Percentiles rank a stretch among this genome's conserved stretches.
Evolutionary conservation across 2,888 invertebrate species (phyloP).

Genomic region (Agrotis exclamationis): DNA sequence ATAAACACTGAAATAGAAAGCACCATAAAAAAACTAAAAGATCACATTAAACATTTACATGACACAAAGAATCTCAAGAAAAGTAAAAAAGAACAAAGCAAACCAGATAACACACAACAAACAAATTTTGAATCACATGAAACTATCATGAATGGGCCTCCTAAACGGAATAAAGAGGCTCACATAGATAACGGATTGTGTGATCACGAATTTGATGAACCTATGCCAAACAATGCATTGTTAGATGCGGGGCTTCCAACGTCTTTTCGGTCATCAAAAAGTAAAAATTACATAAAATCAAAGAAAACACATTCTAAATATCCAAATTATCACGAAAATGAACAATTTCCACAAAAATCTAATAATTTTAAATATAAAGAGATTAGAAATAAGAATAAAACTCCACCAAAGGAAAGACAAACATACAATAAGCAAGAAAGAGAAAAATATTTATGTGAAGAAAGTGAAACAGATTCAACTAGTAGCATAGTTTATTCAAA

Average conservation of each 20-base stretch:
- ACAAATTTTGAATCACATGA: conserved; percentile 5
- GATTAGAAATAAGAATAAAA: conserved; percentile 6
- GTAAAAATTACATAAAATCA: conserved; percentile 29
- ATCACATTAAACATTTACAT: conserved; percentile 19
- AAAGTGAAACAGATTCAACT: conserved; percentile 5
- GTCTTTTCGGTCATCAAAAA: conserved; percentile 70
- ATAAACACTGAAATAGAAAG: conserved; percentile 30
- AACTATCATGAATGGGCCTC: not conserved
- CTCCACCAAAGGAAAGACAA: not conserved
- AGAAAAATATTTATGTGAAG: conserved; percentile 4
- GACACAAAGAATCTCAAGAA: conserved; percentile 2
- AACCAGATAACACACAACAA: conserved; percentile 4
- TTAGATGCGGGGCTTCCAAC: conserved; percentile 72
- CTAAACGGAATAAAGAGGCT: not conserved
- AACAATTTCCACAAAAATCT: not conserved
- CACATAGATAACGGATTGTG: not conserved
- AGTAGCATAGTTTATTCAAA: not conserved
- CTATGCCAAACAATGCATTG: conserved; percentile 56
- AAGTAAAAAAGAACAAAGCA: not conserved
- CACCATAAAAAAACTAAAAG: conserved; percentile 21
- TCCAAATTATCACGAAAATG: conserved; percentile 14
- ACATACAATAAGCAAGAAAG: not conserved
- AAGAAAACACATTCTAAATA: conserved; percentile 14
- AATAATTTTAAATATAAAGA: conserved; percentile 2
- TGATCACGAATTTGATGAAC: conserved; percentile 40